Evolutionary conservation across 53 echinoderm and acorn worm genomes (phyloP).

Genomic region (Zoroaster sp.): DNA sequence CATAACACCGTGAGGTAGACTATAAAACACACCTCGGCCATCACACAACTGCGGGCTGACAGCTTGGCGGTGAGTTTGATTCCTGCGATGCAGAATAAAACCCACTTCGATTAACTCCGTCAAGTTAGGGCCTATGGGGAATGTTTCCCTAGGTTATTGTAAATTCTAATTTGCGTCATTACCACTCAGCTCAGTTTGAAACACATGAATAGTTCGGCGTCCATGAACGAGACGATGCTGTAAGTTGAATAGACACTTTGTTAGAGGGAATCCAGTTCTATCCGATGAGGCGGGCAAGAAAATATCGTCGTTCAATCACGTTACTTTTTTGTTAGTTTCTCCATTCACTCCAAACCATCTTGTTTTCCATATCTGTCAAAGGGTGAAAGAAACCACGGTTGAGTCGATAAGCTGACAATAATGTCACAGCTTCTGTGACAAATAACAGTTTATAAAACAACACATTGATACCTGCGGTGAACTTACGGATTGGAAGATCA

Average conservation of each 20-base stretch:
- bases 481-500: background rate
- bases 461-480: background rate
- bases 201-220: background rate
- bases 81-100: background rate
- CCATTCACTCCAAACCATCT: background rate
- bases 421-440: background rate
- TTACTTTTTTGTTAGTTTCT: background rate
- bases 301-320: background rate
- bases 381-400: background rate
- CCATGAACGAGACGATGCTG: background rate
- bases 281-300: background rate
- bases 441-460: background rate
- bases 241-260: background rate
- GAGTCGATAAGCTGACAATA: background rate
- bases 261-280: background rate
- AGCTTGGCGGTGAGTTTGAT: background rate
- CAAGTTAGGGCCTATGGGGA: background rate
- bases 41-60: background rate
- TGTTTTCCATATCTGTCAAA: background rate
- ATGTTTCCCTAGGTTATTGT: background rate
- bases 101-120: background rate
- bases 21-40: background rate
- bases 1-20: background rate
- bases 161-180: background rate
- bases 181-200: background rate